Percentiles rank a stretch among this genome's conserved stretches.
Evolutionary conservation across 1,140 invertebrate genomes (phyloP).

Genomic region (Ips typographus): DNA sequence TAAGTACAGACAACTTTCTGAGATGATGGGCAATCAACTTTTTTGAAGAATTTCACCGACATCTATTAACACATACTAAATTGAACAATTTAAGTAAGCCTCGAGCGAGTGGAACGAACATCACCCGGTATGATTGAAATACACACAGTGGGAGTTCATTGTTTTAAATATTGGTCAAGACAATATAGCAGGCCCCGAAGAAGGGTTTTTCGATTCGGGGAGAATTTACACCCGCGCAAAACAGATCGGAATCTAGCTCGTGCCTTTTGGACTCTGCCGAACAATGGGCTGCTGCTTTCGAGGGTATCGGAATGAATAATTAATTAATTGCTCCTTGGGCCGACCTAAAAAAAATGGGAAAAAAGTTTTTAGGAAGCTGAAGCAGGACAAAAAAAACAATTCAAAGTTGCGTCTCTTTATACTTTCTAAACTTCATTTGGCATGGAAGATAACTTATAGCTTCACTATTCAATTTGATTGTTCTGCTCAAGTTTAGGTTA

Average conservation of each 20-base stretch:
- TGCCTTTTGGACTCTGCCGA: constrained; percentile 12
- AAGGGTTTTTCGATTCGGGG: constrained; percentile 10
- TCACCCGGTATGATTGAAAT: constrained; percentile 8
- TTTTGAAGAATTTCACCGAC: too few relatives aligned
- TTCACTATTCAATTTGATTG: too few relatives aligned
- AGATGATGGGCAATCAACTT: too few relatives aligned
- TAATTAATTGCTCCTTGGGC: neutral
- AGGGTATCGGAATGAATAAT: constrained; percentile 1
- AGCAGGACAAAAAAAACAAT: neutral
- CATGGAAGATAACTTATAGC: too few relatives aligned
- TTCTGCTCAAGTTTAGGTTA: too few relatives aligned
- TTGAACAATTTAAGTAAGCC: too few relatives aligned
- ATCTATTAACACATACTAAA: too few relatives aligned
- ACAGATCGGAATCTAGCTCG: constrained; percentile 21
- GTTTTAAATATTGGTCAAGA: constrained; percentile 25
- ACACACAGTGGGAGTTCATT: constrained; percentile 24
- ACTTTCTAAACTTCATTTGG: too few relatives aligned
- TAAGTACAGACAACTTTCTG: too few relatives aligned
- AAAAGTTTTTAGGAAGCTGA: too few relatives aligned
- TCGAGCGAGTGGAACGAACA: neutral
- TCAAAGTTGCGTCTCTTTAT: too few relatives aligned
- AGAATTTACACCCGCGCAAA: constrained; percentile 28
- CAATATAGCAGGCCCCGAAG: constrained; percentile 6
- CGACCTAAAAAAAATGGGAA: too few relatives aligned
- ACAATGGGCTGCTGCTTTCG: neutral